Conservation (phyloP, 2,797 vertebrate genomes). For the Moxostoma hubbsi region DNA sequence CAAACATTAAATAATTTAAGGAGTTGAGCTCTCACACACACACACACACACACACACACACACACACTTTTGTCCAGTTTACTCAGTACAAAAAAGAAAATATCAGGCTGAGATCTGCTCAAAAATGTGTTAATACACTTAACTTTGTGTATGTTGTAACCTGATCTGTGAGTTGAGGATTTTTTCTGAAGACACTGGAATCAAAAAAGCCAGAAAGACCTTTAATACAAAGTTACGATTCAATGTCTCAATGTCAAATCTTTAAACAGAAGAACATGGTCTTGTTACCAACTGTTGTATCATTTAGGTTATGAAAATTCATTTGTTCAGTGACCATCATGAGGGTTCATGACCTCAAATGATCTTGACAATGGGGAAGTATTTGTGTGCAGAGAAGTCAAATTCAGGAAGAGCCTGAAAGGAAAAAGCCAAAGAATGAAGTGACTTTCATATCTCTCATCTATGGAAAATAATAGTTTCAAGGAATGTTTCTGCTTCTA, state of each 20-base stretch:
- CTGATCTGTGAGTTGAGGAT: neutral
- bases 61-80: neutral
- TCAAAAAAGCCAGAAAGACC: neutral
- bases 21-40: neutral
- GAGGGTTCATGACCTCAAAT: conserved; percentile 67
- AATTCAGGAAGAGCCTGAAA: conserved; percentile 94
- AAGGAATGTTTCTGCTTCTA: too few species aligned
- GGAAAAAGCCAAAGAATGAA: conserved; percentile 27
- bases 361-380: conserved; percentile 97
- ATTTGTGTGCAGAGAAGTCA: conserved; percentile 97
- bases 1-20: neutral
- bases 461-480: too few species aligned
- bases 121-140: neutral
- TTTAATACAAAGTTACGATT: neutral
- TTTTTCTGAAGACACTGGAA: neutral
- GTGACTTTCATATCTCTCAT: neutral
- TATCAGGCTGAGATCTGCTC: neutral
- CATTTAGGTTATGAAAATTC: neutral
- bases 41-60: neutral
- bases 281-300: neutral
- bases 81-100: neutral
- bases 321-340: neutral
- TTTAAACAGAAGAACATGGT: neutral
- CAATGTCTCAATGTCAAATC: neutral
- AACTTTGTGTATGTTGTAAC: neutral